These are phyloP conservation scores for Sparidentex hasta DNA, from an alignment of 2,797 vertebrate species.

Conservation along the genomic window DNA sequence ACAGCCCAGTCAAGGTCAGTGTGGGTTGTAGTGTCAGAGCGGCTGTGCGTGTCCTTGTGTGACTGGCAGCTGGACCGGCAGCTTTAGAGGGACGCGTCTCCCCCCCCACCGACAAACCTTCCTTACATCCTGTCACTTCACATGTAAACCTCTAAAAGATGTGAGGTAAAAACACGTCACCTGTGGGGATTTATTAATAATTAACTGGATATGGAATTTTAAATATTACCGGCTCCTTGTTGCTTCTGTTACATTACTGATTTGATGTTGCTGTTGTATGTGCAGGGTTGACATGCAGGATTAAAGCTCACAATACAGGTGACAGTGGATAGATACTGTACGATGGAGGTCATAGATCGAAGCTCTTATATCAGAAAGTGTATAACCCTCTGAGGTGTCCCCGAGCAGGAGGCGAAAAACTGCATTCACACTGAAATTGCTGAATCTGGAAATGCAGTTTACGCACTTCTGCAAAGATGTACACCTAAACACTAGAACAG, in stretches of 20 bases:
- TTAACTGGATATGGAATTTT: neutral
- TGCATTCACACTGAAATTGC: neutral
- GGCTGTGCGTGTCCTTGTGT: slow-evolving; percentile 59
- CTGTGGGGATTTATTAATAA: neutral
- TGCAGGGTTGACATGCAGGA: neutral
- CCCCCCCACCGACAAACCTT: neutral
- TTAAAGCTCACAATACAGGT: too few species aligned
- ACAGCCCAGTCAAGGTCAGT: slow-evolving; percentile 82
- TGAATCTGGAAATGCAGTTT: neutral
- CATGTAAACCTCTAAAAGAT: neutral
- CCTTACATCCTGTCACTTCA: neutral
- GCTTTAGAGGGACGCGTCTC: neutral
- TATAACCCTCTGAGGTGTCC: neutral
- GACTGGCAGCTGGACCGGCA: slow-evolving; percentile 41
- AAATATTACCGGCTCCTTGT: neutral
- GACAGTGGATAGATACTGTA: neutral
- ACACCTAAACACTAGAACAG: neutral
- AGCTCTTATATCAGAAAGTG: neutral
- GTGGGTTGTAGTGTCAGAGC: slow-evolving; percentile 75
- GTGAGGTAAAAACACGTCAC: neutral
- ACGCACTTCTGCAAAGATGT: neutral
- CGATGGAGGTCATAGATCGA: neutral
- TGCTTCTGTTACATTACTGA: neutral
- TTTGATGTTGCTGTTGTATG: slow-evolving; percentile 2
- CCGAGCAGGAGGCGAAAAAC: neutral